Percentiles rank a stretch among this genome's conserved stretches.
These are phyloP conservation scores for Epizoanthus stellaris DNA, from an alignment of 92 coral and sea anemone species.

Conservation along the genomic window DNA sequence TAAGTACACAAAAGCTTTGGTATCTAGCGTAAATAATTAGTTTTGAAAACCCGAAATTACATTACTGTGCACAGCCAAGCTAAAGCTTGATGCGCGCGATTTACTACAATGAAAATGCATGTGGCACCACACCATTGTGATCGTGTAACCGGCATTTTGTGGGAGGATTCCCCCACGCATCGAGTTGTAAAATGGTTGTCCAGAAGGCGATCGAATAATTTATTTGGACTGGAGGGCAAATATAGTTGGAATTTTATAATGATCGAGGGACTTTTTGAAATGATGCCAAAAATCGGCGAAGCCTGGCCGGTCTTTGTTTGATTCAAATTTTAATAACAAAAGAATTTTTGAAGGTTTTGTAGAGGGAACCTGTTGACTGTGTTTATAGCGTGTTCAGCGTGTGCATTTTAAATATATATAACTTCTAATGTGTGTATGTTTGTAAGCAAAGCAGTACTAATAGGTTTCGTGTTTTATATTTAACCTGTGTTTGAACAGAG, in stretches of 20 bases:
- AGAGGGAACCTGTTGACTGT: conserved; percentile 7
- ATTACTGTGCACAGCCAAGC: too few species aligned
- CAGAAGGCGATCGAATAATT: too few species aligned
- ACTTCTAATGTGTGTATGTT: neutral
- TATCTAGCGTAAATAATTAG: too few species aligned
- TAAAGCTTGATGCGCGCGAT: neutral
- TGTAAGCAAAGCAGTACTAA: neutral
- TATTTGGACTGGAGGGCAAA: neutral
- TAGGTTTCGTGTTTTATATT: neutral
- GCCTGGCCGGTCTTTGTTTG: neutral
- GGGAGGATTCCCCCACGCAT: conserved; percentile 2
- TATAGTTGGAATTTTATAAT: neutral
- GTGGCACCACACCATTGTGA: neutral
- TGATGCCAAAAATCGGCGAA: neutral
- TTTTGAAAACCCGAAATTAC: too few species aligned
- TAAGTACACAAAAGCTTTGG: too few species aligned
- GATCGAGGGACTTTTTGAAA: neutral
- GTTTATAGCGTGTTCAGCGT: neutral
- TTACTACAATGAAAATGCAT: conserved; percentile 15
- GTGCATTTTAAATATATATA: neutral
- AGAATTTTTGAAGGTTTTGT: neutral
- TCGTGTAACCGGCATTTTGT: neutral
- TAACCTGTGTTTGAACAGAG: neutral
- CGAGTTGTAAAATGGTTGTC: neutral
- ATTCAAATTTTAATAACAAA: conserved; percentile 15